Evolutionary conservation across 2,797 vertebrate species (phyloP).

Genomic region (Pteronotus mesoamericanus): DNA sequence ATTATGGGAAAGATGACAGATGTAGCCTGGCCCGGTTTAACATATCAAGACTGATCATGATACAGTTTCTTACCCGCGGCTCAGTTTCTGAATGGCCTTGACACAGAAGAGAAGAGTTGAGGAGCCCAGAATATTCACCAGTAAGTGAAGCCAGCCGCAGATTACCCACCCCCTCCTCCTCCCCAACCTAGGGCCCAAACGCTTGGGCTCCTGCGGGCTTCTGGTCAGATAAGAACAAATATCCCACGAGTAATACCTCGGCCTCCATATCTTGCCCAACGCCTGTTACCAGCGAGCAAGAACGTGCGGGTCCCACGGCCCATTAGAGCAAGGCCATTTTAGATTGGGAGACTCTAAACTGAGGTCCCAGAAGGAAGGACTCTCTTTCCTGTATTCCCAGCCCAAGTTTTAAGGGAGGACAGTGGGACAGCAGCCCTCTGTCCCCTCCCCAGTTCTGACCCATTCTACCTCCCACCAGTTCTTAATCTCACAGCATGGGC

Average conservation of each 20-base stretch:
- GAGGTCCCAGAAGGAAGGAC: not conserved
- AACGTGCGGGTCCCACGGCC: not conserved
- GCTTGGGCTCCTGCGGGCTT: not conserved
- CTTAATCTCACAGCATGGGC: not conserved
- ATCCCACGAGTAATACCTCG: not conserved
- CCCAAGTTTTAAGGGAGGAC: not conserved
- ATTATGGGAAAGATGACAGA: conserved; percentile 55
- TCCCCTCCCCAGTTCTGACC: not conserved
- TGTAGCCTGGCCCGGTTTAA: conserved; percentile 44
- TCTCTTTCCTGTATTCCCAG: too few relatives aligned
- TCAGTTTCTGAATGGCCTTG: not conserved
- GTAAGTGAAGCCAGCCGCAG: not conserved
- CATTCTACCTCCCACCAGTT: not conserved
- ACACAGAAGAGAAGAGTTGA: not conserved
- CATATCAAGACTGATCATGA: conserved; percentile 53
- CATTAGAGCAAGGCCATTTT: not conserved
- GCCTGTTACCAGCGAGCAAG: not conserved
- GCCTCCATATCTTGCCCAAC: not conserved
- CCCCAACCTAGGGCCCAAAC: not conserved
- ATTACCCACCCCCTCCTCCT: not conserved
- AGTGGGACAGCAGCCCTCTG: not conserved
- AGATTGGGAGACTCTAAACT: not conserved
- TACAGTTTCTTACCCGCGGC: not conserved
- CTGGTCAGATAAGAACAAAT: not conserved
- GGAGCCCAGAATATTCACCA: not conserved